Base-by-base conservation (phyloP, 2,888 invertebrate species). In the Tenthredo scrophulariae region DNA sequence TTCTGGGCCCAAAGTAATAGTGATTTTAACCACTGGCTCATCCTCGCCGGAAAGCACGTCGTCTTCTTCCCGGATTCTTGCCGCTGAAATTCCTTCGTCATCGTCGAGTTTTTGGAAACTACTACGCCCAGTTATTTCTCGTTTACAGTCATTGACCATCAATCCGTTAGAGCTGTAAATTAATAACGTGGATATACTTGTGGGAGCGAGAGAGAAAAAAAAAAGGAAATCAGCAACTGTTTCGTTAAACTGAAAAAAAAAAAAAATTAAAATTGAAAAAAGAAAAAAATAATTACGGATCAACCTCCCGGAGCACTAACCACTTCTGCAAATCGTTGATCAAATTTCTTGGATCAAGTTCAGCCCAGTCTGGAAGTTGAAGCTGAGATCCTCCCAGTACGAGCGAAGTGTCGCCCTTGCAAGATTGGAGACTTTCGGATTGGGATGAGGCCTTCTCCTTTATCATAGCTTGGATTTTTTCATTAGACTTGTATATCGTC, bases 21-120 rank as follows among this genome's bases (percentile, higher is more conserved):
- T 85, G 18, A 86, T 86, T 50, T 85, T 80, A n/a, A 85, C 85
- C 54, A 87, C 83, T 7, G 84, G 77, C 15, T 84, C 84, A 77
- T 85, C 84, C 2, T 75, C 70, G 10, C 75, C 84, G 18, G 79
- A 46, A 67, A 77, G 50, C n/a, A 29, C 70, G 43, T 84, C 85
- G 9, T 62, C 46, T n/a, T 85, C 85, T 54, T 85, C 79, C 37
- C 77, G 40, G 5, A 84, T 84, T 40, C 85, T 62, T 13, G 85
- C 43, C 3, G n/a, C 33, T 15, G n/a, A 37, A 26, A 74, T 40
- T 9, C 29, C 33, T 18, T 72, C 62, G 22, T 79, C 79, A 29
- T 58, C 58, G n/a, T 46, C 50, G 18, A 67, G 15, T 18, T 67
- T 26, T 18, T 18, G 10, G 26, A 29, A 74, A 43, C 7, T 7